phyloP scores from a whole-genome alignment of 2,888 invertebrate species.

The Eristalis arbustorum region DNA sequence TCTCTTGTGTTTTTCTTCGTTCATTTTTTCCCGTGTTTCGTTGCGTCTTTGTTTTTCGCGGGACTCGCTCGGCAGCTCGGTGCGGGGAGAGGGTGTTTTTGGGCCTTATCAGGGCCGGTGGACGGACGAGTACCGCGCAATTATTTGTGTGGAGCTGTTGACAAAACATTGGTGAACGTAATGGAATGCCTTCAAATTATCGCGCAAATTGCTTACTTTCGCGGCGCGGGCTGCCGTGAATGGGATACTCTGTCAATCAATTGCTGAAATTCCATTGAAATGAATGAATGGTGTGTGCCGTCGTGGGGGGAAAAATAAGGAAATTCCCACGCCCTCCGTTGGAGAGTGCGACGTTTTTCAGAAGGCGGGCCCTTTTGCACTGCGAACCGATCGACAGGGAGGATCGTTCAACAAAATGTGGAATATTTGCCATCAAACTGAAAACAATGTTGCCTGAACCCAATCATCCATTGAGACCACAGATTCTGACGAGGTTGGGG shows the following conservation, averaged over 20 bases:
- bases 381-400: too few species aligned
- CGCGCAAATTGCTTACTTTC: not conserved
- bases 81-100: constrained; percentile 19
- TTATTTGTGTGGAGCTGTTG: not conserved
- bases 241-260: not conserved
- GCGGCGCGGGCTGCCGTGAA: not conserved
- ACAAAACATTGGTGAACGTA: not conserved
- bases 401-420: too few species aligned
- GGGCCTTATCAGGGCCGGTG: not conserved
- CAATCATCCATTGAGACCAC: too few species aligned
- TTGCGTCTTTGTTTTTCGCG: not conserved
- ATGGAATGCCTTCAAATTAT: not conserved
- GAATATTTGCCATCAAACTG: too few species aligned
- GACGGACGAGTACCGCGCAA: not conserved
- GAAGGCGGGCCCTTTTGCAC: too few species aligned
- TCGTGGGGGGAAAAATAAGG: not conserved
- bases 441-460: too few species aligned
- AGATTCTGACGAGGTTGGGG: too few species aligned
- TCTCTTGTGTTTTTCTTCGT: too few species aligned
- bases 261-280: not conserved
- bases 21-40: not conserved
- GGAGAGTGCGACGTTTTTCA: not conserved
- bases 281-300: not conserved
- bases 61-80: not conserved
- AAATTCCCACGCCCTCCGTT: not conserved